These are phyloP conservation scores for Arion vulgaris DNA, from an alignment of 1,140 invertebrate species.

Conservation along the genomic window DNA sequence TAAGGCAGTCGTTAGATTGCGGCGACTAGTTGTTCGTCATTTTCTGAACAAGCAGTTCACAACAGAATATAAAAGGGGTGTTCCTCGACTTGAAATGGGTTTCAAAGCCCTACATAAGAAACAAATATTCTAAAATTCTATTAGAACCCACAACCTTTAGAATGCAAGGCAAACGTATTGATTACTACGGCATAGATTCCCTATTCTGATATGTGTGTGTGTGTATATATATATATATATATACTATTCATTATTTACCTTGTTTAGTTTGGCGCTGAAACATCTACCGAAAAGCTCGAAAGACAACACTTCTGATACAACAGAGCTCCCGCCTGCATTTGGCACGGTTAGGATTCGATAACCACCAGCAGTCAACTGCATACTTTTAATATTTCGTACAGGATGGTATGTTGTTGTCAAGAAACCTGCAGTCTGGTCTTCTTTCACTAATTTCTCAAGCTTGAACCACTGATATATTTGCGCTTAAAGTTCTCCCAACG, in stretches of 20 bases:
- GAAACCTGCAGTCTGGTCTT: constrained; percentile 51
- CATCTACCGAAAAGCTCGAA: constrained; percentile 65
- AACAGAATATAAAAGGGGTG: too few species aligned
- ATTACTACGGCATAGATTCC: too few species aligned
- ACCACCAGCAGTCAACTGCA: constrained; percentile 58
- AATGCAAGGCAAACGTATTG: too few species aligned
- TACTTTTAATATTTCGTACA: constrained; percentile 44
- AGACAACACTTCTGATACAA: constrained; percentile 69
- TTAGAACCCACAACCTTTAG: too few species aligned
- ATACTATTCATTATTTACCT: constrained; percentile 52
- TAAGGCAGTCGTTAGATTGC: too few species aligned
- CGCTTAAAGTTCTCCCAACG: constrained; percentile 61
- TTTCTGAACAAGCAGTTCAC: too few species aligned
- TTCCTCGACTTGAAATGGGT: too few species aligned
- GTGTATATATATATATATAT: too few species aligned
- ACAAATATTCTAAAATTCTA: too few species aligned
- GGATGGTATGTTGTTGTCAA: constrained; percentile 57
- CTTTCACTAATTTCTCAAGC: constrained; percentile 48
- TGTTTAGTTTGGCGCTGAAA: constrained; percentile 61
- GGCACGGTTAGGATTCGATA: constrained; percentile 55
- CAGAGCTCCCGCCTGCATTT: constrained; percentile 69
- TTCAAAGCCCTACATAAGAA: too few species aligned
- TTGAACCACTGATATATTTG: constrained; percentile 52
- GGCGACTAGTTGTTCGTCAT: too few species aligned
- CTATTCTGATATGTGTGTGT: too few species aligned